phyloP scores from a whole-genome alignment of 1,140 invertebrate species.

The Laupala kohalensis region DNA sequence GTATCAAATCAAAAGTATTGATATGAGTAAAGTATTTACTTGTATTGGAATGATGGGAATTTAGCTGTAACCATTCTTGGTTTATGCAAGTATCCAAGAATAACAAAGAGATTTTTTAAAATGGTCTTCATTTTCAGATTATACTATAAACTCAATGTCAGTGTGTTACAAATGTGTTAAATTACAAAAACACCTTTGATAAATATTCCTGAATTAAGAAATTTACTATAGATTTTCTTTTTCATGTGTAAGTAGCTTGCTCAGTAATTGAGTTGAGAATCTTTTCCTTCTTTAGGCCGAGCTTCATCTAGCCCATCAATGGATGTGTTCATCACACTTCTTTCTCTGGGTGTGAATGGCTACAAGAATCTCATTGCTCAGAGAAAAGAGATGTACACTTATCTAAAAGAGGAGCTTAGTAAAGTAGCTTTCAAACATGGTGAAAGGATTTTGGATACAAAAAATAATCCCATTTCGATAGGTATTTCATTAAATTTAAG shows the following conservation, averaged over 20 bases:
- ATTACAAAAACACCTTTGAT: background rate
- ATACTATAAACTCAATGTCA: no score
- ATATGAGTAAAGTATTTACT: no score
- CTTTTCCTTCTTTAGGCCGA: constrained; percentile 34
- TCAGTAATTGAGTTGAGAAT: no score
- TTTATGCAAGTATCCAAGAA: no score
- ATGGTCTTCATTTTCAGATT: no score
- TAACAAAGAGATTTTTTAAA: no score
- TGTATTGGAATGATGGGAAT: no score
- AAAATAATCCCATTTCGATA: constrained; percentile 63
- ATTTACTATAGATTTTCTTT: background rate
- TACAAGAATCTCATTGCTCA: constrained; percentile 50
- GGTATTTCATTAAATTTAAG: no score
- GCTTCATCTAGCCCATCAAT: constrained; percentile 60
- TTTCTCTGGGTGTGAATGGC: constrained; percentile 55
- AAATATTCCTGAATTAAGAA: background rate
- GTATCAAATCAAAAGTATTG: no score
- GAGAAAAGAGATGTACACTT: constrained; percentile 49
- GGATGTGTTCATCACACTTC: constrained; percentile 70
- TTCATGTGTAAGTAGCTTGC: background rate
- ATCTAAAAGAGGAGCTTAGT: constrained; percentile 46
- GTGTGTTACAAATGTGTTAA: no score
- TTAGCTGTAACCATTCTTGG: no score
- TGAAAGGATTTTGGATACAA: constrained; percentile 49
- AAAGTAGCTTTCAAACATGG: constrained; percentile 45